Conservation (phyloP, 2,888 invertebrate genomes). For the Drosophila nigricruria region DNA sequence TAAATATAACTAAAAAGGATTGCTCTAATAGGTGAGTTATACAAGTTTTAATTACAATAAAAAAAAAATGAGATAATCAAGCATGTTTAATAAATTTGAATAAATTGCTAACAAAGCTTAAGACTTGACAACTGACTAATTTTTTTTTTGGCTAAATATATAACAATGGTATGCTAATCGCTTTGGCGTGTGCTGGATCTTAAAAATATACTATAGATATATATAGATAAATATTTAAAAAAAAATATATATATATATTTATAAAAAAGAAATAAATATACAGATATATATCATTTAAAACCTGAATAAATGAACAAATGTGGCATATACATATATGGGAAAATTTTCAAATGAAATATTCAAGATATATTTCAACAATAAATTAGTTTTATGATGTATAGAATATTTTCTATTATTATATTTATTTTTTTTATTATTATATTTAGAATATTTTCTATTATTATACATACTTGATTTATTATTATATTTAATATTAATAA, state of each 20-base stretch:
- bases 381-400: not conserved
- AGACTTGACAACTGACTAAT: slow-evolving; percentile 4
- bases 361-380: not conserved
- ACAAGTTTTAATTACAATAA: slow-evolving; percentile 5
- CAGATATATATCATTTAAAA: not conserved
- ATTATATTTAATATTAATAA: not conserved
- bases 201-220: slow-evolving; percentile 2
- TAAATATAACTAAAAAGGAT: slow-evolving; percentile 8
- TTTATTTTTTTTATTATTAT: too few relatives aligned
- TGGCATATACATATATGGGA: not conserved
- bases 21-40: slow-evolving; percentile 31
- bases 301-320: not conserved
- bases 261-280: not conserved
- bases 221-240: not conserved
- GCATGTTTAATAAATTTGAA: not conserved
- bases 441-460: not conserved
- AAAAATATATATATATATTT: not conserved
- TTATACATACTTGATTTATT: too few relatives aligned
- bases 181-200: slow-evolving; percentile 22
- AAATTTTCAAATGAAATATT: not conserved
- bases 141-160: slow-evolving; percentile 18
- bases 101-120: slow-evolving; percentile 3
- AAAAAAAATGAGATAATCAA: not conserved
- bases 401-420: too few relatives aligned
- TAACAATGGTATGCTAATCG: slow-evolving; percentile 3